Conservation (phyloP, 2,797 vertebrate species). For the Valencia hispanica region DNA sequence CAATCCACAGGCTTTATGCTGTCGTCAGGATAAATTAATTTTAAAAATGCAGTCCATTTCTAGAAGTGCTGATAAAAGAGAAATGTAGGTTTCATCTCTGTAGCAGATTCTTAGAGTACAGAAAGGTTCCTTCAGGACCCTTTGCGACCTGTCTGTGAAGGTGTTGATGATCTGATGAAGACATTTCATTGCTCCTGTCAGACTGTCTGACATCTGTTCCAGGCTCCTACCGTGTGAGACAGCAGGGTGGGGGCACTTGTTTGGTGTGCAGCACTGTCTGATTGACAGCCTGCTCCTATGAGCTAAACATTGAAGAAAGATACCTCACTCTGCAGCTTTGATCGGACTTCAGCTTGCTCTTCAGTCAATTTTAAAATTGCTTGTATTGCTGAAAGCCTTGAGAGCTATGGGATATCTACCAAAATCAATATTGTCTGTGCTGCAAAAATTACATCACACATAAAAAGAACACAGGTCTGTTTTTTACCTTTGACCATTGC, state of each 20-base stretch:
- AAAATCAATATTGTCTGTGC: constrained; percentile 37
- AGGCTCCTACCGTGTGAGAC: constrained; percentile 54
- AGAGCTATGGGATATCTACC: constrained; percentile 24
- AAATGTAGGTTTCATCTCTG: constrained; percentile 28
- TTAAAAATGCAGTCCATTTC: not conserved
- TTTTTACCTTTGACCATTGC: not conserved
- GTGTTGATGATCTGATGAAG: constrained; percentile 78
- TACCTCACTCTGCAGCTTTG: constrained; percentile 54
- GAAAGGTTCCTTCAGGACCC: constrained; percentile 53
- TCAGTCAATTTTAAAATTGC: constrained; percentile 18
- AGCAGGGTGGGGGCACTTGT: constrained; percentile 52
- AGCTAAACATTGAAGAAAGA: constrained; percentile 63
- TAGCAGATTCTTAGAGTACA: constrained; percentile 37
- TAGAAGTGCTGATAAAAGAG: constrained; percentile 39
- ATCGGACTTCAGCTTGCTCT: constrained; percentile 46
- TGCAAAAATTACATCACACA: not conserved
- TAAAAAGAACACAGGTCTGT: not conserved
- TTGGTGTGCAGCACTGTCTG: constrained; percentile 54
- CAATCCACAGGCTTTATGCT: not conserved
- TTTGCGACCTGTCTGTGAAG: constrained; percentile 61
- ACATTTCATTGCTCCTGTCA: constrained; percentile 74
- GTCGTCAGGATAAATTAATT: constrained; percentile 20
- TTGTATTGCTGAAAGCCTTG: constrained; percentile 17
- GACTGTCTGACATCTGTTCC: constrained; percentile 71
- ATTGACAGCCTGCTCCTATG: constrained; percentile 70